Conservation (phyloP, 2,797 vertebrate genomes). For the Falco cherrug region DNA sequence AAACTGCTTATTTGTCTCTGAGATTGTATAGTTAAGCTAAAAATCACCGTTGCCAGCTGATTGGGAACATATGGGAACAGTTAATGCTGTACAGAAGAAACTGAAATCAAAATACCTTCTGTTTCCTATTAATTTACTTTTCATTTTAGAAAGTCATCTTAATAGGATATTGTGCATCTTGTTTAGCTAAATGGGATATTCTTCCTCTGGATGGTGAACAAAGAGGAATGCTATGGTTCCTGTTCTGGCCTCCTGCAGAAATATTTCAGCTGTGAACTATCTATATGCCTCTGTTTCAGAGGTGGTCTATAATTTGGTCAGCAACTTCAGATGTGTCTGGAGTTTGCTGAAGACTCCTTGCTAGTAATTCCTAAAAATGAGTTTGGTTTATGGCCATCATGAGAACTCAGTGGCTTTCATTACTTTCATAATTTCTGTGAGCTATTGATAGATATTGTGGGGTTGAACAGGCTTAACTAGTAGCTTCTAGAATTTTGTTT, state of each 20-base stretch:
- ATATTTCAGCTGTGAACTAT: background rate
- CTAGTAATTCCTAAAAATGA: background rate
- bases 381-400: background rate
- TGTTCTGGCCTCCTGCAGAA: background rate
- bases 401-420: background rate
- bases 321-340: background rate
- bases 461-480: background rate
- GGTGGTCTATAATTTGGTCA: background rate
- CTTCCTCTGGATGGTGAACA: background rate
- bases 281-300: background rate
- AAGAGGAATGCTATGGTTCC: background rate
- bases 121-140: conserved; percentile 39
- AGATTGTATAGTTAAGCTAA: background rate
- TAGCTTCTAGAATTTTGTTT: background rate
- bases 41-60: background rate
- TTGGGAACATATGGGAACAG: background rate
- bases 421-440: background rate
- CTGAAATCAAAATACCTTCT: conserved; percentile 28
- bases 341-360: background rate
- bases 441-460: background rate
- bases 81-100: conserved; percentile 3
- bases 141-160: conserved; percentile 45
- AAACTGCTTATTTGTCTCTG: background rate
- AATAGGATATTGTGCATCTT: background rate
- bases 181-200: background rate